Evolutionary conservation across 2,888 invertebrate species (phyloP), one percentile per base, ranked within the genome.

Genomic region (Punctoribates punctum): DNA sequence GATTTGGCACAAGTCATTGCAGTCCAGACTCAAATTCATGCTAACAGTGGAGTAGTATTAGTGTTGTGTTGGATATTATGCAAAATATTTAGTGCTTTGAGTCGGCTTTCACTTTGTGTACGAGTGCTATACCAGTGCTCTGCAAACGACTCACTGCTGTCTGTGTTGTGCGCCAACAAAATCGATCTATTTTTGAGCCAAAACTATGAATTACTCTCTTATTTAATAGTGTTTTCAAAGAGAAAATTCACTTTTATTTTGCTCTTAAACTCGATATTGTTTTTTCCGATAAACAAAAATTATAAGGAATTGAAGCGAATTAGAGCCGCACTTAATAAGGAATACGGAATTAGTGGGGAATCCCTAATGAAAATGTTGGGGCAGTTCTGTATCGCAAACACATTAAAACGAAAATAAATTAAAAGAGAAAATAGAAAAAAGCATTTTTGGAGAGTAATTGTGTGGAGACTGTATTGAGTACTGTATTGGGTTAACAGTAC

Each of bases 1-100:
- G 70, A 70, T 70, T 65, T 65, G 70, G 70, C 70, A 70, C 70
- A 42, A 42, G 70, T 27, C 62, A 29, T 62, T 65, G 34, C 25
- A 42, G 70, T 0, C 46, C 34, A 23, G 48, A 42, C 46, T 72
- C 23, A 38, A 20, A 42, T 27, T 46, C 48, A 38, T 27, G 34
- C 4, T 17, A 1, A 25, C 13, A 29, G 25, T 27, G 25, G 15
- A 27, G 62, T 8, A 27, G 29, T 57, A 57, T 51, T 51, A 51
- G 51, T 20, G 57, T 60, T 60, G 60, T 13, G 60, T 34, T 27
- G 25, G 34, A 70, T 42, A 46, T 70, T 70, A 70, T 70, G 70
- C 70, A 70, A 70, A 70, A 70, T 70, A 70, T 38, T 70, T 70
- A 34, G 34, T 38, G 38, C 20, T 70, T 70, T 46, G 17, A 70